phyloP scores from a whole-genome alignment of 1,140 invertebrate species.

The Drosophila tsacasi region DNA sequence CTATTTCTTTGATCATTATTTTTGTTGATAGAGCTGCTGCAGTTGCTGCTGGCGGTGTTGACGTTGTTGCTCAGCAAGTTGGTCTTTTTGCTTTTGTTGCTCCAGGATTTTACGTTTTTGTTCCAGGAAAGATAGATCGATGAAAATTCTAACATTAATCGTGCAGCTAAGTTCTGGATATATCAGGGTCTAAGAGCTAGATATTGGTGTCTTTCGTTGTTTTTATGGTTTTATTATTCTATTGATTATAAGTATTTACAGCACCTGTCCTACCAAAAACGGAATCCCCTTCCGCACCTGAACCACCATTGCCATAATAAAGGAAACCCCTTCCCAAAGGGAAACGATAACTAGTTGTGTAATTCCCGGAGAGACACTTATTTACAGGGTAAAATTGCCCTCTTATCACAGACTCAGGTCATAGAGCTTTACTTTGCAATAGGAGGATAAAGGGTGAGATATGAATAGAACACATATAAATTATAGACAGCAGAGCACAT shows the following conservation, averaged over 20 bases:
- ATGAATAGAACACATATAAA: slow-evolving; percentile 25
- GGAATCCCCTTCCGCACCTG: slow-evolving; percentile 20
- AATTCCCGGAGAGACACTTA: slow-evolving; percentile 29
- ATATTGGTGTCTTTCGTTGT: slow-evolving; percentile 41
- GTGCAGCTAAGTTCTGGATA: slow-evolving; percentile 82
- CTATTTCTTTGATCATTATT: slow-evolving; percentile 58
- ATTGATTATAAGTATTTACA: slow-evolving; percentile 32
- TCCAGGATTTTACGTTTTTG: slow-evolving; percentile 90
- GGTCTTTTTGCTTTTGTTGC: slow-evolving; percentile 86
- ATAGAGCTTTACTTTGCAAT: slow-evolving; percentile 54
- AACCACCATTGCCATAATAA: slow-evolving; percentile 51
- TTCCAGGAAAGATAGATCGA: slow-evolving; percentile 92
- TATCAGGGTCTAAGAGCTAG: slow-evolving; percentile 57
- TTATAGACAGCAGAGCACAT: slow-evolving; percentile 59
- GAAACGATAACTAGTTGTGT: slow-evolving; percentile 15
- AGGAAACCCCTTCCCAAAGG: slow-evolving; percentile 10
- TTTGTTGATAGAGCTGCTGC: slow-evolving; percentile 81
- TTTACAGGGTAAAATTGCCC: slow-evolving; percentile 11
- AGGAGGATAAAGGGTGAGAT: slow-evolving; percentile 18
- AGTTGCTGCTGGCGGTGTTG: slow-evolving; percentile 79
- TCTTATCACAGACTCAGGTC: slow-evolving; percentile 41
- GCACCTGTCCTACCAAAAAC: slow-evolving; percentile 40
- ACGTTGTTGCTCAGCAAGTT: slow-evolving; percentile 80
- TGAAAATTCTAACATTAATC: slow-evolving; percentile 89
- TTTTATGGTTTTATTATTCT: slow-evolving; percentile 14